Percentiles rank a stretch among this genome's conserved stretches.
phyloP scores from a whole-genome alignment of 2,888 invertebrate species.

The Bedellia somnulentella region DNA sequence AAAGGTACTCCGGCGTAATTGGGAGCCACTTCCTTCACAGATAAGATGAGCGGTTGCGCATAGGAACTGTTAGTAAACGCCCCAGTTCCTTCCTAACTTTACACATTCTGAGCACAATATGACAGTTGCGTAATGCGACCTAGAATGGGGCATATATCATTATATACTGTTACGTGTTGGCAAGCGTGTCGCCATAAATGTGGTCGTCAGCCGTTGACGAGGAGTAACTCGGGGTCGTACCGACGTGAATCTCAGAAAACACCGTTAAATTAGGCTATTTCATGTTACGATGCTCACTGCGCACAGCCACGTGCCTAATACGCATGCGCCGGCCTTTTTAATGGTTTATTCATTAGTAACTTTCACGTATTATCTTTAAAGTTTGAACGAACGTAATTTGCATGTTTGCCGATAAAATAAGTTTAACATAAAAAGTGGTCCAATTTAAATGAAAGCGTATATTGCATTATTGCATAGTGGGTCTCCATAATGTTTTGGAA shows the following conservation, averaged over 20 bases:
- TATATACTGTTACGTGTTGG: slow-evolving; percentile 4
- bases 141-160: neutral
- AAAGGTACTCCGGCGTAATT: too few relatives aligned
- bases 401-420: too few relatives aligned
- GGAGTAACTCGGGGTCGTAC: neutral
- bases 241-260: slow-evolving; percentile 15
- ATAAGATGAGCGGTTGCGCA: too few relatives aligned
- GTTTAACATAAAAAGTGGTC: too few relatives aligned
- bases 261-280: slow-evolving; percentile 57
- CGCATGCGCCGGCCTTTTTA: too few relatives aligned
- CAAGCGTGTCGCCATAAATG: slow-evolving; percentile 3
- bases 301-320: slow-evolving; percentile 18
- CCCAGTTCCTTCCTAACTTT: slow-evolving; percentile 2
- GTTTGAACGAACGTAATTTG: too few relatives aligned
- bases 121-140: slow-evolving; percentile 3
- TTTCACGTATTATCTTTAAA: too few relatives aligned
- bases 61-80: slow-evolving; percentile 4
- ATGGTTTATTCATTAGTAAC: too few relatives aligned
- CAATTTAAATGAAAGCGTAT: too few relatives aligned
- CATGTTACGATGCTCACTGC: slow-evolving; percentile 32
- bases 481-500: too few relatives aligned
- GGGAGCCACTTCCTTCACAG: too few relatives aligned
- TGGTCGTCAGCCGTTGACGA: slow-evolving; percentile 1
- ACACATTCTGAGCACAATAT: neutral
- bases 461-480: too few relatives aligned